Evolutionary conservation across 2,888 invertebrate species (phyloP).

Genomic region (Cataglyphis albicans): DNA sequence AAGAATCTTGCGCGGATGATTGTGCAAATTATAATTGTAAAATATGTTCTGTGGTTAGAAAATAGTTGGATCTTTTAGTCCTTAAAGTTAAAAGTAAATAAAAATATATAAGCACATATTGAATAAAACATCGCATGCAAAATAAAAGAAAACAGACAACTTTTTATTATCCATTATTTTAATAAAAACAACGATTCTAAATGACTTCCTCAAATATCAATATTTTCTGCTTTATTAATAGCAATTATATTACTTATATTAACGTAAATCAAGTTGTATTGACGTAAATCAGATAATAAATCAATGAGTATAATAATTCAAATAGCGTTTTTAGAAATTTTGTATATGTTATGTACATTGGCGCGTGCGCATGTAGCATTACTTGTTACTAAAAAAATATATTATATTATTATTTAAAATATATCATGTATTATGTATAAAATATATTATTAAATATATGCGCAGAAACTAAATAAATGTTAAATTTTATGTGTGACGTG

Average conservation of each 20-base stretch:
- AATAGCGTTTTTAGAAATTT: neutral
- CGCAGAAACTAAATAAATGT: neutral
- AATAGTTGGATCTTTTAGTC: neutral
- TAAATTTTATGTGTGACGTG: neutral
- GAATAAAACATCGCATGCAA: neutral
- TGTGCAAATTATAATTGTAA: neutral
- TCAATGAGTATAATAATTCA: neutral
- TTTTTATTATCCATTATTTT: neutral
- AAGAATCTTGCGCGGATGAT: neutral
- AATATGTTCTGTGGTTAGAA: neutral
- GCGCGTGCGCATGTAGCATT: neutral
- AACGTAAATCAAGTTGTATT: neutral
- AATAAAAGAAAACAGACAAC: neutral
- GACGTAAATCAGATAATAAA: neutral
- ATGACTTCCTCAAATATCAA: neutral
- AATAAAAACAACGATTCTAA: neutral
- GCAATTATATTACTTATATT: too few relatives aligned
- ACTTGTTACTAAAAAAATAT: neutral
- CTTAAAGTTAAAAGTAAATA: neutral
- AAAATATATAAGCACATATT: neutral
- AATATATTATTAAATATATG: neutral
- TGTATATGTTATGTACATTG: neutral
- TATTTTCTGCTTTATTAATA: neutral
- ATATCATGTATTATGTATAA: too few relatives aligned
- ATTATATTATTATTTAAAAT: neutral